phyloP scores from a whole-genome alignment of 1,140 invertebrate genomes.

The Aradophagus sp. region DNA sequence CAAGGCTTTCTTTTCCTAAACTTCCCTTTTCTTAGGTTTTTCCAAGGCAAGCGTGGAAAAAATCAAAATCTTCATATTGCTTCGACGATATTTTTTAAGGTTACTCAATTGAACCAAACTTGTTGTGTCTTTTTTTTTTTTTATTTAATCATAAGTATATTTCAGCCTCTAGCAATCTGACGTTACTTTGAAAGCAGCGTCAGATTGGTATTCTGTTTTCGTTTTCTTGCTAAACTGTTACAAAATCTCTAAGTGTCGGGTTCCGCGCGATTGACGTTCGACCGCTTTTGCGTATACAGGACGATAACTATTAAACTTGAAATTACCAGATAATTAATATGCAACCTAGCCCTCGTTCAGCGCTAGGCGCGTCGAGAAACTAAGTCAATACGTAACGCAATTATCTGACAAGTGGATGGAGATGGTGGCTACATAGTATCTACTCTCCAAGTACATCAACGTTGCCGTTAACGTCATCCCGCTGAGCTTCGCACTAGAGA shows the following conservation, averaged over 20 bases:
- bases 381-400: constrained; percentile 72
- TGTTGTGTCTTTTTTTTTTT: too few relatives aligned
- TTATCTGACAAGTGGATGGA: constrained; percentile 68
- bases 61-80: too few relatives aligned
- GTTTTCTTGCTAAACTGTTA: constrained; percentile 9
- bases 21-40: too few relatives aligned
- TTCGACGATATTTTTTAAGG: too few relatives aligned
- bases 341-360: constrained; percentile 57
- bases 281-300: constrained; percentile 23
- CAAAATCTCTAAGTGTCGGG: constrained; percentile 14
- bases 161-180: too few relatives aligned
- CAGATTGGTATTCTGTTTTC: constrained; percentile 15
- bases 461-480: constrained; percentile 58
- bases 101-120: too few relatives aligned
- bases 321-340: constrained; percentile 73
- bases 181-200: too few relatives aligned
- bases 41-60: too few relatives aligned
- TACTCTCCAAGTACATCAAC: constrained; percentile 60
- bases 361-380: constrained; percentile 56
- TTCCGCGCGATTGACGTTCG: constrained; percentile 26
- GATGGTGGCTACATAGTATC: constrained; percentile 53
- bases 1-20: too few relatives aligned
- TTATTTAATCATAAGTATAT: too few relatives aligned
- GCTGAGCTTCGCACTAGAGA: constrained; percentile 35
- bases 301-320: constrained; percentile 64